Evolutionary conservation across 2,113 vertebrate species (phyloP).

Genomic region (Spheniscus mendiculus): DNA sequence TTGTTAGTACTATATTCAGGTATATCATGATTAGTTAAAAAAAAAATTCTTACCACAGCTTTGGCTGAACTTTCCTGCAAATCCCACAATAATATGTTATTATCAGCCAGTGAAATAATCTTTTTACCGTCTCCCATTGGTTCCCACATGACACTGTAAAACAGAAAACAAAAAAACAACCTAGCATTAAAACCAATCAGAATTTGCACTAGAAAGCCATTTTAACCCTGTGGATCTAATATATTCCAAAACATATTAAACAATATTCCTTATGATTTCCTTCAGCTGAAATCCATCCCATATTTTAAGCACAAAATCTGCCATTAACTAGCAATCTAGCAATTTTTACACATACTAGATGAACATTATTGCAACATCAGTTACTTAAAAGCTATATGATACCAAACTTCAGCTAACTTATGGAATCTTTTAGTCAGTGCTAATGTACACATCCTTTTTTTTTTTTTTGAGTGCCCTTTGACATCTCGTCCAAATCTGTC

Average conservation of each 20-base stretch:
- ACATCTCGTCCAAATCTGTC: background rate
- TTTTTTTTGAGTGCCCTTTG: background rate
- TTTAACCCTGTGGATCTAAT: background rate
- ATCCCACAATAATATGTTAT: conserved; percentile 92
- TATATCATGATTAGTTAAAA: background rate
- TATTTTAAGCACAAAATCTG: background rate
- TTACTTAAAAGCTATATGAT: background rate
- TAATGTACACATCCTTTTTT: background rate
- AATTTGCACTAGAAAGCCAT: background rate
- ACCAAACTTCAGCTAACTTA: background rate
- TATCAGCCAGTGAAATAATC: conserved; percentile 92
- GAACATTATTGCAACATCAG: background rate
- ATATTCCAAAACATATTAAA: background rate
- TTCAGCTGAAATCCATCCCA: background rate
- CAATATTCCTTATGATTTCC: background rate
- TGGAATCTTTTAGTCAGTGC: background rate
- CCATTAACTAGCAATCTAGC: background rate
- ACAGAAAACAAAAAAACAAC: background rate
- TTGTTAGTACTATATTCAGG: background rate
- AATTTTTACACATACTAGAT: background rate
- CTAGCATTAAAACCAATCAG: background rate
- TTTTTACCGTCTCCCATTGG: conserved; percentile 94
- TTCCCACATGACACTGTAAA: conserved; percentile 91
- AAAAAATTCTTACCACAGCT: conserved; percentile 83
- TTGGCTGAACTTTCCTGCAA: conserved; percentile 89